These are phyloP conservation scores for Neoarius graeffei DNA, from an alignment of 2,113 vertebrate genomes.

Conservation along the genomic window DNA sequence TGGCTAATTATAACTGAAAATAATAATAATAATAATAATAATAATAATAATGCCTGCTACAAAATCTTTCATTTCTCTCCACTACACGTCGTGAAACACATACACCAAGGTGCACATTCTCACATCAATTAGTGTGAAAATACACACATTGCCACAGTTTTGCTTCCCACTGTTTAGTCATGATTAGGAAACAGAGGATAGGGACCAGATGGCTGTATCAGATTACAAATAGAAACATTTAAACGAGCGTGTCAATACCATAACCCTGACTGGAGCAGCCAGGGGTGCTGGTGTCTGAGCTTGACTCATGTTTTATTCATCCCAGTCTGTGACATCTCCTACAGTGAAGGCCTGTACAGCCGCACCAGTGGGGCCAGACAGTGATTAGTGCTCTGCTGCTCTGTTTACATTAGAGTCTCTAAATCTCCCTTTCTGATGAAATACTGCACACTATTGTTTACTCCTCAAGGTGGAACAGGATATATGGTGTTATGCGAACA, in stretches of 20 bases:
- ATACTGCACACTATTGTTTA: slow-evolving; percentile 28
- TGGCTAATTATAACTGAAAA: too few relatives aligned
- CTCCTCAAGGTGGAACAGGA: neutral
- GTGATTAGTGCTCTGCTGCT: slow-evolving; percentile 35
- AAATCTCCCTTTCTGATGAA: slow-evolving; percentile 49
- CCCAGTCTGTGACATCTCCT: slow-evolving; percentile 23
- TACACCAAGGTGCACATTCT: neutral
- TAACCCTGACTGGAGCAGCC: slow-evolving; percentile 44
- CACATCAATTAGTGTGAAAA: neutral
- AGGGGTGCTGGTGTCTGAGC: slow-evolving; percentile 45
- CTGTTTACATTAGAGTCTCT: slow-evolving; percentile 38
- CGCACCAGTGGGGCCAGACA: slow-evolving; percentile 29
- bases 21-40: too few relatives aligned
- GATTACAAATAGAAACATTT: slow-evolving; percentile 34
- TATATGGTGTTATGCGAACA: slow-evolving; percentile 7
- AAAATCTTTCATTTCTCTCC: neutral
- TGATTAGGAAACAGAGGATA: slow-evolving; percentile 34
- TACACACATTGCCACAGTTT: slow-evolving; percentile 23
- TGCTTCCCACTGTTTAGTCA: slow-evolving; percentile 16
- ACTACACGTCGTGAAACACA: neutral
- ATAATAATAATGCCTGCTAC: too few relatives aligned
- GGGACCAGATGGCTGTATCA: slow-evolving; percentile 36
- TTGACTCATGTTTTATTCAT: slow-evolving; percentile 50
- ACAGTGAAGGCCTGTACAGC: slow-evolving; percentile 40
- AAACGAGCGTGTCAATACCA: slow-evolving; percentile 31